phyloP scores from a whole-genome alignment of 2,797 vertebrate species.

The Heteromormyrus szaboi region DNA sequence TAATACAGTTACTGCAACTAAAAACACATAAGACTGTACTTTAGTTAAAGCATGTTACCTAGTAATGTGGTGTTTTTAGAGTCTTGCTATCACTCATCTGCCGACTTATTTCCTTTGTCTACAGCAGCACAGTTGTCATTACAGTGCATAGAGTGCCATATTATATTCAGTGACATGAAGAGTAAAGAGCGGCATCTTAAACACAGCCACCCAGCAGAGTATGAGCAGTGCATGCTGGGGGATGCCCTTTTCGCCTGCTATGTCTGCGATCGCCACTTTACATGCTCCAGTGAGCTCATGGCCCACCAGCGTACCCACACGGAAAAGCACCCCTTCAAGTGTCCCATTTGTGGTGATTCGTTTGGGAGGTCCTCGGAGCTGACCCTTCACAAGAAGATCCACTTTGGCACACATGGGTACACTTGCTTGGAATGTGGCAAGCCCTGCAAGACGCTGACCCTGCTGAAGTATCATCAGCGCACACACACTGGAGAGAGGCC shows the following conservation, averaged over 20 bases:
- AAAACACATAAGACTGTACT: neutral
- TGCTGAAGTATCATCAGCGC: constrained; percentile 69
- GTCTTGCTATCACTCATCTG: neutral
- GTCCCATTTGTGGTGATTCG: constrained; percentile 58
- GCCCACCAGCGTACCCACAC: constrained; percentile 67
- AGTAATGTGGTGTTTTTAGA: constrained; percentile 12
- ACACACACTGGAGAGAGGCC: constrained; percentile 71
- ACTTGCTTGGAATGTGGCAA: constrained; percentile 69
- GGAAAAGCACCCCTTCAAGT: constrained; percentile 66
- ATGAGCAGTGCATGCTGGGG: constrained; percentile 66
- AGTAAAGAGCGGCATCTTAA: constrained; percentile 73
- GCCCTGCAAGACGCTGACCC: constrained; percentile 65
- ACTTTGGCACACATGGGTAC: constrained; percentile 60
- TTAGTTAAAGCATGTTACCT: neutral
- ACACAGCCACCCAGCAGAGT: constrained; percentile 67
- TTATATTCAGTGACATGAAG: constrained; percentile 73
- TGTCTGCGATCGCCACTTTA: constrained; percentile 68
- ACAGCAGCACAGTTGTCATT: constrained; percentile 66
- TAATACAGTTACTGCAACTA: neutral
- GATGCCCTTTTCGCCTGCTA: constrained; percentile 73
- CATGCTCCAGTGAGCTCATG: constrained; percentile 70
- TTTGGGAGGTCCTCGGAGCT: constrained; percentile 64
- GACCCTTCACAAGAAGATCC: constrained; percentile 64
- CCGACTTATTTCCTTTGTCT: constrained; percentile 11
- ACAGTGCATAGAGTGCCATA: constrained; percentile 72